Evolutionary conservation across 2,888 invertebrate genomes (phyloP).

Genomic region (Deilephila elpenor): DNA sequence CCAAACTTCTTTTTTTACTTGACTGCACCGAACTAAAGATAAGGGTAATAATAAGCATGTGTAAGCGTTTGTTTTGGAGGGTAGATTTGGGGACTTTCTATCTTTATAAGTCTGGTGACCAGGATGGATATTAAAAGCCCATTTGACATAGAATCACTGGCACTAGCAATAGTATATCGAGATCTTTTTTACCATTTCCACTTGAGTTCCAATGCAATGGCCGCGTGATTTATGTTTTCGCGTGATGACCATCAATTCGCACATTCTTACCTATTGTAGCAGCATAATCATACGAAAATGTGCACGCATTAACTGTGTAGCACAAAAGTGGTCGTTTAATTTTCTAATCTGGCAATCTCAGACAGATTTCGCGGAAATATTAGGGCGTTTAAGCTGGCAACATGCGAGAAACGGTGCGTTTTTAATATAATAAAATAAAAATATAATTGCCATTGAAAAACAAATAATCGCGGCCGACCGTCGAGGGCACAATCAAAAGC

Average conservation of each 20-base stretch:
- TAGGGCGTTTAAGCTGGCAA: slow-evolving; percentile 63
- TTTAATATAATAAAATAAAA: slow-evolving; percentile 74
- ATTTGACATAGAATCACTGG: neutral
- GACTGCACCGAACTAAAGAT: no score
- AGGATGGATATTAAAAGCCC: neutral
- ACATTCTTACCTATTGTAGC: slow-evolving; percentile 48
- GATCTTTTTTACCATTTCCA: no score
- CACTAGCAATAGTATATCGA: neutral
- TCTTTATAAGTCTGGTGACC: no score
- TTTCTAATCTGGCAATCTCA: slow-evolving; percentile 53
- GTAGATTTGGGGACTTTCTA: no score
- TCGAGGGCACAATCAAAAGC: slow-evolving; percentile 75
- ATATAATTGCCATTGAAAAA: slow-evolving; percentile 84
- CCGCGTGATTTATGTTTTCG: neutral
- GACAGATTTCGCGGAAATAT: slow-evolving; percentile 79
- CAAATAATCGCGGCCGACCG: slow-evolving; percentile 80
- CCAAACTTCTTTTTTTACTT: no score
- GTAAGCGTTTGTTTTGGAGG: no score
- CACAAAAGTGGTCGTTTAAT: slow-evolving; percentile 50
- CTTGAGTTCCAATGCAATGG: no score
- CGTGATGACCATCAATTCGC: neutral
- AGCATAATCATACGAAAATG: slow-evolving; percentile 61
- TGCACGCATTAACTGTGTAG: slow-evolving; percentile 50
- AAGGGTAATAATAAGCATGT: no score
- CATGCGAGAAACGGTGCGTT: slow-evolving; percentile 70